Evolutionary conservation across 2,888 invertebrate genomes (phyloP).

Genomic region (Chymomyza caudatula): DNA sequence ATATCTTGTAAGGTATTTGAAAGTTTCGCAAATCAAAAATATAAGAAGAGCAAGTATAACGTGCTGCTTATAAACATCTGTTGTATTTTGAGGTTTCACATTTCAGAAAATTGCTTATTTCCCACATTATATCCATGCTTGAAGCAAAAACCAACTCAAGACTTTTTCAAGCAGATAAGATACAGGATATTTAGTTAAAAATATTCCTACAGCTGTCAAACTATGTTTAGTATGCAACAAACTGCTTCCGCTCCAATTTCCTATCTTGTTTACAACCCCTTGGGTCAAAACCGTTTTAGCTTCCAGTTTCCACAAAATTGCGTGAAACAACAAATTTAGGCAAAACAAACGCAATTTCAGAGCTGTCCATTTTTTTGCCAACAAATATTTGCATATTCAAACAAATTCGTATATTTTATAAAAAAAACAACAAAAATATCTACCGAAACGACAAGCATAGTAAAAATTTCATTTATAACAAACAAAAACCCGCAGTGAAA

Average conservation of each 20-base stretch:
- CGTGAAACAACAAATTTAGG: neutral
- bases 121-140: too few relatives aligned
- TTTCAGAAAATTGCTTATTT: too few relatives aligned
- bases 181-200: too few relatives aligned
- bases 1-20: too few relatives aligned
- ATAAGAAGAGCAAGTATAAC: too few relatives aligned
- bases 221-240: too few relatives aligned
- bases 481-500: conserved; percentile 30
- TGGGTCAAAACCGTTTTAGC: neutral
- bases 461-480: conserved; percentile 34
- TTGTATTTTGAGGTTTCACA: too few relatives aligned
- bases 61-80: too few relatives aligned
- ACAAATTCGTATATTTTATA: neutral
- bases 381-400: neutral
- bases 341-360: neutral
- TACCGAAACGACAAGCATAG: neutral
- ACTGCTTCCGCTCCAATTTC: neutral
- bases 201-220: too few relatives aligned
- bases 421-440: neutral
- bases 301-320: neutral
- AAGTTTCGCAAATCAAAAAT: too few relatives aligned
- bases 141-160: too few relatives aligned
- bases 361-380: neutral
- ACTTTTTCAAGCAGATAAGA: too few relatives aligned
- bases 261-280: neutral